Evolutionary conservation across 2,888 invertebrate species (phyloP), one percentile per base, ranked within the genome.

Genomic region (Sepiola atlantica): DNA sequence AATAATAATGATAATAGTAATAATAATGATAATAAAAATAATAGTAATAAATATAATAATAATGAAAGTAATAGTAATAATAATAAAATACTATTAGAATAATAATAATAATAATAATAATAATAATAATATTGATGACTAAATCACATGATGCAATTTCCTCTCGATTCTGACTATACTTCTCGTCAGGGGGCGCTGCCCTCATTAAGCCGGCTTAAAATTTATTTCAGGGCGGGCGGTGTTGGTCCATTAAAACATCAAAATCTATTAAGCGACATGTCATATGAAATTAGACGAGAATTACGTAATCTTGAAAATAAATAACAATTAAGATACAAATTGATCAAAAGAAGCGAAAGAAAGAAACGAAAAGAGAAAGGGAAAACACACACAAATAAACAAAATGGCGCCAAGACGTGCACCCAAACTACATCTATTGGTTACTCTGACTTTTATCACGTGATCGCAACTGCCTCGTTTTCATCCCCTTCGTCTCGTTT

Each of bases 221-320:
- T 8, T 28, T 77, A 14, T 77, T 77, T 77, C 77, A 77, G 32
- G 77, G 18, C n/a, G 21, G 45, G 77, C 77, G n/a, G 77, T n/a
- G 77, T 77, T 77, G 77, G 77, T 77, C 77, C 77, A 77, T 77
- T 77, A n/a, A 77, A 77, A 14, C 77, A 77, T 77, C 77, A 77
- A 77, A 77, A 77, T 20, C 77, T n/a, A 77, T 77, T 77, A 77
- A 77, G 77, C n/a, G n/a, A 77, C 77, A 32, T 77, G 77, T 77
- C 77, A 77, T 16, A 77, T n/a, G 77, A 77, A 77, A 77, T 77
- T 77, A 77, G 10, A 77, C 77, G 77, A n/a, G 77, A 77, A 77
- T 77, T 77, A 32, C 77, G 77, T 77, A 77, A 77, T n/a, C 77
- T n/a, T 2, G 77, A 77, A 77, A 77, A 77, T 61, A 24, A 61